These are phyloP conservation scores for Eristalis tenax DNA, from an alignment of 2,888 invertebrate species.

Conservation along the genomic window DNA sequence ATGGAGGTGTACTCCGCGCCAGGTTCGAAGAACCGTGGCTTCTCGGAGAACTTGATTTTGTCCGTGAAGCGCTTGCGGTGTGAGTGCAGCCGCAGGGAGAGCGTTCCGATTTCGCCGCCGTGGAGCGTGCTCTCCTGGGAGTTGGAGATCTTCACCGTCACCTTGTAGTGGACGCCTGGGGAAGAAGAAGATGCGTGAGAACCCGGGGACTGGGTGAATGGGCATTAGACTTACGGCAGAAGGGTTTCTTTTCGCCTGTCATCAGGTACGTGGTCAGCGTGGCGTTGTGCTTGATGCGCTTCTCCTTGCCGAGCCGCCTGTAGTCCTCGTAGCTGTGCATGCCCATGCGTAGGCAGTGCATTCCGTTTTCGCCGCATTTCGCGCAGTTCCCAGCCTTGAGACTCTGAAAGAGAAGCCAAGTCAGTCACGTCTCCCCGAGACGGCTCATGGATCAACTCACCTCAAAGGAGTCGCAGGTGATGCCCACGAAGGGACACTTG, in stretches of 20 bases:
- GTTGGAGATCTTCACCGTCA: slow-evolving; percentile 88
- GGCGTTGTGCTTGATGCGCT: slow-evolving; percentile 81
- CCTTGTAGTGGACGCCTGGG: slow-evolving; percentile 90
- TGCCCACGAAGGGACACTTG: slow-evolving; percentile 88
- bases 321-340: slow-evolving; percentile 84
- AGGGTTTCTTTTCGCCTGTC: slow-evolving; percentile 87
- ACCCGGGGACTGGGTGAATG: not conserved
- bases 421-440: not conserved
- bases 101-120: slow-evolving; percentile 90
- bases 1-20: slow-evolving; percentile 87
- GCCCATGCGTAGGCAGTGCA: slow-evolving; percentile 87
- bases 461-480: slow-evolving; percentile 90
- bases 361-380: slow-evolving; percentile 85
- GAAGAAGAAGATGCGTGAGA: slow-evolving; percentile 71
- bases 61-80: slow-evolving; percentile 84
- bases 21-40: slow-evolving; percentile 84
- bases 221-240: slow-evolving; percentile 85
- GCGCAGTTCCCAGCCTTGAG: slow-evolving; percentile 88
- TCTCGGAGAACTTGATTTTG: slow-evolving; percentile 83
- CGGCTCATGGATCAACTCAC: slow-evolving; percentile 79
- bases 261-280: slow-evolving; percentile 87
- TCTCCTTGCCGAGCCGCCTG: slow-evolving; percentile 81
- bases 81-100: slow-evolving; percentile 86
- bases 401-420: slow-evolving; percentile 81
- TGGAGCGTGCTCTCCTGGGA: slow-evolving; percentile 87